phyloP scores from a whole-genome alignment of 2,797 vertebrate species.

The Poecilia velifera region DNA sequence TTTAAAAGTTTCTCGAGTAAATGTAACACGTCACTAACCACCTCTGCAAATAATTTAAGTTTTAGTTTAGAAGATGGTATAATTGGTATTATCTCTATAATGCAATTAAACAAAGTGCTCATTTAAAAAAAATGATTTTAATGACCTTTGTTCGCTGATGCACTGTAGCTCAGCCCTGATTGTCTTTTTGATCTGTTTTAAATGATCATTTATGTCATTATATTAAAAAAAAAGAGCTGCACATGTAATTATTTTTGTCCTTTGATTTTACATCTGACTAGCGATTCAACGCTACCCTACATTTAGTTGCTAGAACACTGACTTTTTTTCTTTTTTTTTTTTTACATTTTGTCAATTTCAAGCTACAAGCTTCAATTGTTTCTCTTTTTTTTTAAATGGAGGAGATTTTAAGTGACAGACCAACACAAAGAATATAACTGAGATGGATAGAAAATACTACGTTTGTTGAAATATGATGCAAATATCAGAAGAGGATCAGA shows the following conservation, averaged over 20 bases:
- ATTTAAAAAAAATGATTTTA: not conserved
- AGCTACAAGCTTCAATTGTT: not conserved
- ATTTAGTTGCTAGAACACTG: not conserved
- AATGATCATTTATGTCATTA: not conserved
- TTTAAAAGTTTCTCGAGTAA: not conserved
- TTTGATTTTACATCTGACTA: not conserved
- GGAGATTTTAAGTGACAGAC: not conserved
- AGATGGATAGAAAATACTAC: not conserved
- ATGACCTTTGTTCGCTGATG: not conserved
- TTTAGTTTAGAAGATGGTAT: not conserved
- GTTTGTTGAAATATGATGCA: not conserved
- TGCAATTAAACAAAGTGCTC: not conserved
- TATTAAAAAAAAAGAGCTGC: not conserved
- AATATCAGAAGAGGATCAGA: not conserved
- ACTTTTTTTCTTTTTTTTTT: not conserved
- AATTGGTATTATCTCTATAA: not conserved
- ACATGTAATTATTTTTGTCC: not conserved
- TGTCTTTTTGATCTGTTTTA: not conserved
- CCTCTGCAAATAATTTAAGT: not conserved
- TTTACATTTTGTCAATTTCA: not conserved
- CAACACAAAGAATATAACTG: not conserved
- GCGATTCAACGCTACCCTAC: not conserved
- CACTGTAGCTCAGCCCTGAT: not conserved
- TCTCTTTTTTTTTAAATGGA: not conserved
- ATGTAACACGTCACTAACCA: not conserved